Conservation (phyloP, 2,888 invertebrate genomes). For the Plebejus anna region DNA sequence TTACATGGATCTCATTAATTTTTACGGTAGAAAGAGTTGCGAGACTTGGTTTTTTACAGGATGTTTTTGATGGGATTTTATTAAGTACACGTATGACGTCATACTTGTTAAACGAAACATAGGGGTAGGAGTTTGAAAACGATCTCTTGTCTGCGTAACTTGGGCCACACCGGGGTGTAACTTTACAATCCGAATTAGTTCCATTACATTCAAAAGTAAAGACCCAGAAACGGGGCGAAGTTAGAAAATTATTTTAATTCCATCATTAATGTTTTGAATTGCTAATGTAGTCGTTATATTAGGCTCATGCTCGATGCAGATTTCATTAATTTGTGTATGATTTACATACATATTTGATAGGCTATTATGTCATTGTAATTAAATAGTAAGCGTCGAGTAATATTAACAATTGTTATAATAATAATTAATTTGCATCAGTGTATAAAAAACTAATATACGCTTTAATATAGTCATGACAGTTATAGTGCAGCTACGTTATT, state of each 20-base stretch:
- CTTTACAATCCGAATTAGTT: slow-evolving; percentile 42
- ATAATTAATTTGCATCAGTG: too few species aligned
- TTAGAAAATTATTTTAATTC: slow-evolving; percentile 35
- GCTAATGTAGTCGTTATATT: slow-evolving; percentile 25
- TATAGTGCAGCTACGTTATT: too few species aligned
- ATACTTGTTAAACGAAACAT: neutral
- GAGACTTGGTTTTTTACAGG: too few species aligned
- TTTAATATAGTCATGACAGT: too few species aligned
- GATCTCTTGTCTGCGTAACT: slow-evolving; percentile 34
- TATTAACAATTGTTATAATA: neutral
- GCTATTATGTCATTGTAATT: neutral
- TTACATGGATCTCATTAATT: too few species aligned
- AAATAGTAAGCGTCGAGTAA: neutral
- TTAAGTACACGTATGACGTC: neutral
- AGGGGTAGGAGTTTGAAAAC: neutral
- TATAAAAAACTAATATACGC: too few species aligned
- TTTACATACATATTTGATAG: slow-evolving; percentile 11
- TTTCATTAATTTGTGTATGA: slow-evolving; percentile 23
- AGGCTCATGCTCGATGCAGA: slow-evolving; percentile 18
- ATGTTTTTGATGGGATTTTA: too few species aligned
- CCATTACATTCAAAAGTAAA: slow-evolving; percentile 36
- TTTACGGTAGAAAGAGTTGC: too few species aligned
- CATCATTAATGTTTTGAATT: slow-evolving; percentile 28
- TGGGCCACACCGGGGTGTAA: slow-evolving; percentile 32
- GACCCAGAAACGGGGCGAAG: slow-evolving; percentile 32